Evolutionary conservation across 2,113 vertebrate species (phyloP), one percentile per base, ranked within the genome.

Genomic region (Bos taurus): DNA sequence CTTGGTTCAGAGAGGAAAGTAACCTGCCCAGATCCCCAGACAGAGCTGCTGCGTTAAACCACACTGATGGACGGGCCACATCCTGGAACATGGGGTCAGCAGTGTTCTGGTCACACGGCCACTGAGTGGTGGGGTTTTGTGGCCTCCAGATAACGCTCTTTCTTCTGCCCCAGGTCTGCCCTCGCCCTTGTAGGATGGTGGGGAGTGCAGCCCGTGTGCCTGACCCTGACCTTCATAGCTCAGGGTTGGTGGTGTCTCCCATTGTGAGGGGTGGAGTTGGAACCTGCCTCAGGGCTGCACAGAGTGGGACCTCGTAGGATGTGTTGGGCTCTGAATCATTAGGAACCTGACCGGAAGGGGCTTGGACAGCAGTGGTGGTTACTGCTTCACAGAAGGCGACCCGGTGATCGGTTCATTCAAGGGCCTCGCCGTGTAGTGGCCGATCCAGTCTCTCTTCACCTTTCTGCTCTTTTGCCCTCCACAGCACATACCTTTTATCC

Each of bases 21-120:
- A 50, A 6, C 46, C 64, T 33, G 56, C 50, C 64, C 60, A 10
- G 7, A 36, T 8, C 6, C 9, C 19, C 56, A 52, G 67, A 28
- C 64, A 28, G 43, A 54, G 67, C 17, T 57, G 78, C 67, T 12
- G 4, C 0, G 0, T 16, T 43, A 40, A 30, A 9, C 19, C 30
- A 3, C 0, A 0, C 15, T 30, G 16, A 81, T 74, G 26, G 30
- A 2, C 9, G 10, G 28, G 28, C 19, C 17, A 10, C 43, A 17
- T 43, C 54, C 46, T 0, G 2, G n/a, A 56, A 36, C 5, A 3
- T 9, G 17, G 2, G 84, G 28, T 43, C 28, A 40, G 9, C 6
- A 33, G n/a, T 30, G 19, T 23, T 30, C 60, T n/a, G 17, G 40
- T 13, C 48, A 50, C 81, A 33, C 2, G 3, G 71, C 81, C 86